Conservation (phyloP, 37 sponge, comb jelly and placozoan species). For the Bolinopsis microptera region DNA sequence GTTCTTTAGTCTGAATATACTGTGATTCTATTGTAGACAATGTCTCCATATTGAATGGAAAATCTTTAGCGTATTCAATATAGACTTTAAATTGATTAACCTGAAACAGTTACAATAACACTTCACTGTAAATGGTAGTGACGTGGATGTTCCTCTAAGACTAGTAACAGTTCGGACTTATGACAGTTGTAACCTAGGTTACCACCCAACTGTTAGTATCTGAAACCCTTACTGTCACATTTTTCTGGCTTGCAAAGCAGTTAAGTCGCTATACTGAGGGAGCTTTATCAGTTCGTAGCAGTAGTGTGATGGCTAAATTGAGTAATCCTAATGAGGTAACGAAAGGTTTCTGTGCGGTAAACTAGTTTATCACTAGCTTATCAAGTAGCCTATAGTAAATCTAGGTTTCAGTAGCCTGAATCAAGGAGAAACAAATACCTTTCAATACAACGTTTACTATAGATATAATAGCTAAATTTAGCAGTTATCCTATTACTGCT, state of each 20-base stretch:
- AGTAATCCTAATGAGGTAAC: neutral
- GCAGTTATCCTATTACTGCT: too few species aligned
- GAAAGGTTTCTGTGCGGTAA: neutral
- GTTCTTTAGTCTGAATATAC: constrained; percentile 39
- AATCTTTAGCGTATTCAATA: constrained; percentile 42
- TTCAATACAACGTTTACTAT: too few species aligned
- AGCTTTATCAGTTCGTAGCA: neutral
- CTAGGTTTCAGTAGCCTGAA: too few species aligned
- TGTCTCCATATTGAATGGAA: constrained; percentile 44
- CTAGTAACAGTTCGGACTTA: neutral
- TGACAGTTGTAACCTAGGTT: neutral
- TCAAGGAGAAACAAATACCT: too few species aligned
- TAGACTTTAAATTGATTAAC: constrained; percentile 57
- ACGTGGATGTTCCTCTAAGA: neutral
- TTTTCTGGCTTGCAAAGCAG: neutral
- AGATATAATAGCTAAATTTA: too few species aligned
- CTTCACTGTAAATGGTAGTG: neutral
- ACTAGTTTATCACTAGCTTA: too few species aligned
- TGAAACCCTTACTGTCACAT: neutral
- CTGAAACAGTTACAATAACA: neutral
- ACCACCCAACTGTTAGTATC: too few species aligned
- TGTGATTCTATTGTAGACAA: constrained; percentile 35
- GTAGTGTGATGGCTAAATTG: neutral
- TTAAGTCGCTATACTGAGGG: neutral
- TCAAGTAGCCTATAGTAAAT: too few species aligned